Evolutionary conservation across 2,113 vertebrate genomes (phyloP).

Genomic region (Coryphaenoides rupestris): DNA sequence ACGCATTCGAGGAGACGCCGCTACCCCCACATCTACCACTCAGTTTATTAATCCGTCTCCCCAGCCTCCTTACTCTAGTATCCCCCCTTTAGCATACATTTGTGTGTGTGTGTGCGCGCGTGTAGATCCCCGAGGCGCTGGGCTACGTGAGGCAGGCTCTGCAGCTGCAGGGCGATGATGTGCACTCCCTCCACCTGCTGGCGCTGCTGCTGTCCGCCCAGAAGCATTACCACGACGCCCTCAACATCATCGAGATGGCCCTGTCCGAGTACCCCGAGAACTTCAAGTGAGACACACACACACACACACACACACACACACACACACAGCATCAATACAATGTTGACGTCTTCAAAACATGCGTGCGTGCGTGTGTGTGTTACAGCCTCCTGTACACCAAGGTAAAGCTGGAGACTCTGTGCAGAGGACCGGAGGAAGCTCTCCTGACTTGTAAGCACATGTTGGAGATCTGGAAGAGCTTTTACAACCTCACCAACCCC

Average conservation of each 20-base stretch:
- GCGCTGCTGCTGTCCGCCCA: conserved; percentile 93
- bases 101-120: conserved; percentile 24
- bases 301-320: background rate
- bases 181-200: conserved; percentile 94
- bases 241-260: conserved; percentile 98
- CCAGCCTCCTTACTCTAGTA: too few species aligned
- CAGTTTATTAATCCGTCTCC: too few species aligned
- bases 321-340: too few species aligned
- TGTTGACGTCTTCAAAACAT: background rate
- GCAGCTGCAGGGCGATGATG: conserved; percentile 94
- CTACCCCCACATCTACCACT: too few species aligned
- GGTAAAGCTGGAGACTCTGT: conserved; percentile 92
- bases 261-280: conserved; percentile 97
- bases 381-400: conserved; percentile 92
- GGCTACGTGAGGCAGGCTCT: conserved; percentile 95
- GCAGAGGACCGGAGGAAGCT: conserved; percentile 92
- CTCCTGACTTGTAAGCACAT: conserved; percentile 97
- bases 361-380: conserved; percentile 8
- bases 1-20: too few species aligned
- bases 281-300: conserved; percentile 82
- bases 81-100: too few species aligned
- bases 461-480: conserved; percentile 99
- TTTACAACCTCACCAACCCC: conserved; percentile 97
- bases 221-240: conserved; percentile 95
- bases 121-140: conserved; percentile 94